phyloP scores from a whole-genome alignment of 2,113 vertebrate genomes.

The Pseudopodoces humilis region DNA sequence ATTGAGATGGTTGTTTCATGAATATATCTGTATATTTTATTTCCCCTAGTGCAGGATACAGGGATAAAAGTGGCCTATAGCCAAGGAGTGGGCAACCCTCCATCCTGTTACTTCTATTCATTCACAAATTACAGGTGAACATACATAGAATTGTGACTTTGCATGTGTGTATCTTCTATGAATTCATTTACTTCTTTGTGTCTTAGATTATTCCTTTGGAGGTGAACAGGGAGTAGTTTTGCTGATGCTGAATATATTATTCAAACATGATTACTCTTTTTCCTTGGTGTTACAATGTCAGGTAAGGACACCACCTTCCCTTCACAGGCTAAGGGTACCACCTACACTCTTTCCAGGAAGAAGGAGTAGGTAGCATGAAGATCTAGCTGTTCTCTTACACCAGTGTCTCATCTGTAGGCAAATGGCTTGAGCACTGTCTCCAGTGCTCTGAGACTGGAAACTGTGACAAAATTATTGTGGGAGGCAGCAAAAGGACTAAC shows the following conservation, averaged over 20 bases:
- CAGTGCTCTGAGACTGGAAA: neutral
- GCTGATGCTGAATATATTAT: neutral
- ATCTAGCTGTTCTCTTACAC: neutral
- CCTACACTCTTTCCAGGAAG: neutral
- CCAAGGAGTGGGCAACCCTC: neutral
- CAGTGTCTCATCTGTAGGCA: neutral
- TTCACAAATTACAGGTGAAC: neutral
- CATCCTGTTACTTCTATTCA: neutral
- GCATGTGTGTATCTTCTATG: neutral
- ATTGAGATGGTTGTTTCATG: neutral
- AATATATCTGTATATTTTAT: neutral
- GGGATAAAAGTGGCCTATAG: neutral
- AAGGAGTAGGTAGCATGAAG: neutral
- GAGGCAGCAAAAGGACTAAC: neutral
- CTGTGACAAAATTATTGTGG: neutral
- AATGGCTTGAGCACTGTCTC: neutral
- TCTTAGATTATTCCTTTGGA: neutral
- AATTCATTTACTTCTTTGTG: neutral
- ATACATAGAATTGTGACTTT: neutral
- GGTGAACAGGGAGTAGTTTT: neutral
- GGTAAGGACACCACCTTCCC: neutral
- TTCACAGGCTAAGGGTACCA: neutral
- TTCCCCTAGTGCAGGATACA: neutral
- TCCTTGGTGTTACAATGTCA: neutral
- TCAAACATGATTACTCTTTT: neutral